phyloP scores from a whole-genome alignment of 2,113 vertebrate species.

The Saguinus imperator region DNA sequence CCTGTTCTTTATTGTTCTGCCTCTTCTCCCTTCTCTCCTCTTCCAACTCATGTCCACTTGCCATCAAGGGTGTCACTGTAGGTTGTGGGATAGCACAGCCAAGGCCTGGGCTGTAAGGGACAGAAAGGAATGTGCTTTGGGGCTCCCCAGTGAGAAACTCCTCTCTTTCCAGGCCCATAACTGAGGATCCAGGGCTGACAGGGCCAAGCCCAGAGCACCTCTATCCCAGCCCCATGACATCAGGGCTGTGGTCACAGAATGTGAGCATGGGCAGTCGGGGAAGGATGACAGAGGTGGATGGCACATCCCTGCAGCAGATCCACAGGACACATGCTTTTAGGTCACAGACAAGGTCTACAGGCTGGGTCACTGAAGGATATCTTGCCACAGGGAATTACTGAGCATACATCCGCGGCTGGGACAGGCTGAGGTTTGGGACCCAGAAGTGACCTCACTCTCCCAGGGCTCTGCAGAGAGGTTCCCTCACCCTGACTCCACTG shows the following conservation, averaged over 20 bases:
- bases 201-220: not conserved
- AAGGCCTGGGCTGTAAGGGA: not conserved
- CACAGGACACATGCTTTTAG: not conserved
- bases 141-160: not conserved
- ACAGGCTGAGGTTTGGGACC: not conserved
- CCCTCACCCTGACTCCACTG: not conserved
- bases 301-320: not conserved
- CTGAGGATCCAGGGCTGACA: not conserved
- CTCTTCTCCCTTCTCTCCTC: not conserved
- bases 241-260: not conserved
- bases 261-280: not conserved
- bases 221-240: not conserved
- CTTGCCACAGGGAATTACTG: not conserved
- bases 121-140: not conserved
- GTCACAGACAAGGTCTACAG: not conserved
- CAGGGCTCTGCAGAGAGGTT: not conserved
- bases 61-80: not conserved
- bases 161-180: not conserved
- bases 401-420: not conserved
- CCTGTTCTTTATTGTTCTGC: not conserved
- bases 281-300: accelerated
- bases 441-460: not conserved
- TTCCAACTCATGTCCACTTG: not conserved
- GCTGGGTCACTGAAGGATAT: not conserved
- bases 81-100: not conserved